Evolutionary conservation across 2,113 vertebrate genomes (phyloP).

Genomic region (Chaenogobius annularis): DNA sequence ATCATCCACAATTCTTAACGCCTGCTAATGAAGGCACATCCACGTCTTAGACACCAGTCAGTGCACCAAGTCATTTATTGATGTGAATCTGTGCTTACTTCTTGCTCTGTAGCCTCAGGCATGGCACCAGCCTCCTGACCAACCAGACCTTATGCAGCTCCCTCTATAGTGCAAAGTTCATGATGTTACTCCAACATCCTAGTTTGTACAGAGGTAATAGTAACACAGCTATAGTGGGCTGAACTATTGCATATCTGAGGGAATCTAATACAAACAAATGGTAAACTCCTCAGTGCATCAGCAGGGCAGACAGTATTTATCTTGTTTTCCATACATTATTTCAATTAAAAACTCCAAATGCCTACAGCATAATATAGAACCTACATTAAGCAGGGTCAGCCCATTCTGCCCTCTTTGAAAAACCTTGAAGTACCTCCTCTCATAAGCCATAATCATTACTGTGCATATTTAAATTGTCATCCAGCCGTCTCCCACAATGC

Average conservation of each 20-base stretch:
- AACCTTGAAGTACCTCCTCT: no score
- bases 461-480: no score
- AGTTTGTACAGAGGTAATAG: neutral
- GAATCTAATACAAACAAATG: no score
- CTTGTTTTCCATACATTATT: no score
- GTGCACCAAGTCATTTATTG: neutral
- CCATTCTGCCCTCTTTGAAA: no score
- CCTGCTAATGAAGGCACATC: neutral
- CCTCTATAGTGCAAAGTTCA: neutral
- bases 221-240: neutral
- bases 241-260: neutral
- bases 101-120: conserved; percentile 9
- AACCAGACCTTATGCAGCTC: neutral
- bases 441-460: no score
- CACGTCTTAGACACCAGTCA: neutral
- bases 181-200: neutral
- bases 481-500: no score
- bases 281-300: no score
- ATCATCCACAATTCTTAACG: conserved; percentile 3
- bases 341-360: neutral
- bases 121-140: neutral
- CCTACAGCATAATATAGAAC: neutral
- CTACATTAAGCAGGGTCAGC: no score
- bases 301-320: no score
- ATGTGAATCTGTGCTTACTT: conserved; percentile 1